Base-by-base conservation (phyloP, 53 echinoderm and acorn worm species). In the Echinometra lucunter region DNA sequence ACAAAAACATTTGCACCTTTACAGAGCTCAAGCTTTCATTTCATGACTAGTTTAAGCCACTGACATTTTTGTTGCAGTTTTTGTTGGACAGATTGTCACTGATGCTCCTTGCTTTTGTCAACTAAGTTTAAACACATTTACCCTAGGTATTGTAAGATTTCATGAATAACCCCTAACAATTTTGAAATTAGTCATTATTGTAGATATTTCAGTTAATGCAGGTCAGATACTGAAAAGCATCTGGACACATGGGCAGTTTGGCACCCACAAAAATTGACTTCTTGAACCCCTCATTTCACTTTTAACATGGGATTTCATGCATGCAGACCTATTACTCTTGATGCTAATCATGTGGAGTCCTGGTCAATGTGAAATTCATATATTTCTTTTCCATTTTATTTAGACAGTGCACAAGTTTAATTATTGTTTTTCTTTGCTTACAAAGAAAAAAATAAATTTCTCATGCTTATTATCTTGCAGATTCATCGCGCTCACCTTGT, bases 401-500 rank as follows among this genome's bases (percentile, higher is more conserved):
- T n/a, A n/a, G n/a, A n/a, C n/a, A n/a, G n/a, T n/a, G 53, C 0
- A 13, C 53, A 34, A 72, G 72, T 32, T 2, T 72, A 72, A 72
- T 34, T 30, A 9, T 28, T 11, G 3, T 34, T 34, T 25, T 69
- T 30, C 30, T 69, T 30, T 32, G 11, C 30, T 70, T 70, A 70
- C n/a, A 70, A 27, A 12, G 27, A 70, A 35, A 72, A 7, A 70
- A 32, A 72, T 15, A 72, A 12, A 40, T 44, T 6, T 17, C 16
- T 21, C 45, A 6, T 78, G 37, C 4, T 82, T 44, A 8, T 89
- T 47, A 28, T 57, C 38, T 21, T 63, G 4, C 66, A 95, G 74
- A 95, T 95, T 85, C 94, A 81, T 49, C 94, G 88, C 42, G 94
- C 98, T 55, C 95, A 97, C 57, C 96, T 98, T 81, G 98, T 98